These are phyloP conservation scores for Chymomyza fuscimana DNA, from an alignment of 2,888 invertebrate genomes.

Conservation along the genomic window DNA sequence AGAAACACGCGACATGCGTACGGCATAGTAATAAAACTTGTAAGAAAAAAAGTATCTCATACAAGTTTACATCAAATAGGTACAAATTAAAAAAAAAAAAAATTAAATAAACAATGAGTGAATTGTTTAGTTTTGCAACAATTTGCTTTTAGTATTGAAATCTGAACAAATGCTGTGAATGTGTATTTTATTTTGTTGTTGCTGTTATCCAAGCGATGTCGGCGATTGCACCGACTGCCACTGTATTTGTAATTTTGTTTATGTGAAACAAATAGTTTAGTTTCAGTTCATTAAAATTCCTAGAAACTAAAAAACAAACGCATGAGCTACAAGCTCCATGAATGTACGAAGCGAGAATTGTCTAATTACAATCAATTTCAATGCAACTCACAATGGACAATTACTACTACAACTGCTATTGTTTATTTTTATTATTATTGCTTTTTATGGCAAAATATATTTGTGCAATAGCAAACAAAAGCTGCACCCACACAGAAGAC, in stretches of 20 bases:
- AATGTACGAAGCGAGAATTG: constrained; percentile 31
- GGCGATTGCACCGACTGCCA: constrained; percentile 49
- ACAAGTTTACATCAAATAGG: no score
- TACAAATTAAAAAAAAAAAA: no score
- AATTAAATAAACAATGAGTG: no score
- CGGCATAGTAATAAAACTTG: no score
- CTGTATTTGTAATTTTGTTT: constrained; percentile 45
- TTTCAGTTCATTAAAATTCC: constrained; percentile 54
- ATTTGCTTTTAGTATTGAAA: no score
- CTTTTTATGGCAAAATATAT: constrained; percentile 23
- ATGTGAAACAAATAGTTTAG: constrained; percentile 47
- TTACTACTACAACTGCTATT: constrained; percentile 37
- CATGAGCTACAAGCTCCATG: neutral
- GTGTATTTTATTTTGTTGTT: no score
- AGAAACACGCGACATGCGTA: no score
- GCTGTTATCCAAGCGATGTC: constrained; percentile 30
- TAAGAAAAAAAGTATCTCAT: no score
- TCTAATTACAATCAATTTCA: constrained; percentile 57
- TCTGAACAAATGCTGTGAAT: no score
- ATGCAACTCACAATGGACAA: constrained; percentile 40
- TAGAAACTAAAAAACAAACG: constrained; percentile 46
- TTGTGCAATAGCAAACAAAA: constrained; percentile 41
- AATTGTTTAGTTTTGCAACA: no score
- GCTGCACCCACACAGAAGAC: constrained; percentile 18
- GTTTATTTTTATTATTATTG: constrained; percentile 27